Base-by-base conservation (phyloP, 2,113 vertebrate species). In the Alectura lathami region DNA sequence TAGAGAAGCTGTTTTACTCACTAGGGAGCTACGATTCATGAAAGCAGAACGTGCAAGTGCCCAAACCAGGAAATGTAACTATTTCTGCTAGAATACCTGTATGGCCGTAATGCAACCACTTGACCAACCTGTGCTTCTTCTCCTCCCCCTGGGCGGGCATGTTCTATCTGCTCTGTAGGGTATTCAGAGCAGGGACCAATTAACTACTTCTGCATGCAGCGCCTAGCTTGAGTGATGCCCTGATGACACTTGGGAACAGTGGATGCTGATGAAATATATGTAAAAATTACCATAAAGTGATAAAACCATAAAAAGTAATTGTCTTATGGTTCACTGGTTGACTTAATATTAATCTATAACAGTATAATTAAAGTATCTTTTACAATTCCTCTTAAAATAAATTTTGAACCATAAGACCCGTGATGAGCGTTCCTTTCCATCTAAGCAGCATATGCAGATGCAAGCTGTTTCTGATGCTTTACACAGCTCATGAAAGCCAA, bases 81-180 rank as follows among this genome's bases (percentile, higher is more conserved):
- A 12, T 47, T 92, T 73, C 27, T 83, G 54, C 40, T 69, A 20
- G 8, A 62, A 27, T 47, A 68, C 8, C 17, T 51, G 30, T 53
- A 20, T 40, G 17, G 1, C 26, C 51, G 14, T 3, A 40, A 8
- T 6, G 30, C 27, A 73, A 8, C 13, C n/a, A 45, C 50, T 73
- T 57, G 29, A 76, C 7, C 34, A 80, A 0, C 22, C 27, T 16
- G 15, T 30, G 9, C 8, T 34, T 75, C 48, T 68, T 69, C 22
- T 53, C 17, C 23, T 76, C n/a, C 60, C 77, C 24, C 30, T 32
- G 70, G 14, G 11, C 11, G 13, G 13, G 8, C 11, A 11, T 23
- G 17, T 36, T 59, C 0, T 8, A 54, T 2, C 21, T 20, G 36
- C 43, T 56, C 6, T 6, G 2, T 0, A 20, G 6, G 8, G 8